Conservation (phyloP, 2,888 invertebrate species). For the Melitaea athalia region DNA sequence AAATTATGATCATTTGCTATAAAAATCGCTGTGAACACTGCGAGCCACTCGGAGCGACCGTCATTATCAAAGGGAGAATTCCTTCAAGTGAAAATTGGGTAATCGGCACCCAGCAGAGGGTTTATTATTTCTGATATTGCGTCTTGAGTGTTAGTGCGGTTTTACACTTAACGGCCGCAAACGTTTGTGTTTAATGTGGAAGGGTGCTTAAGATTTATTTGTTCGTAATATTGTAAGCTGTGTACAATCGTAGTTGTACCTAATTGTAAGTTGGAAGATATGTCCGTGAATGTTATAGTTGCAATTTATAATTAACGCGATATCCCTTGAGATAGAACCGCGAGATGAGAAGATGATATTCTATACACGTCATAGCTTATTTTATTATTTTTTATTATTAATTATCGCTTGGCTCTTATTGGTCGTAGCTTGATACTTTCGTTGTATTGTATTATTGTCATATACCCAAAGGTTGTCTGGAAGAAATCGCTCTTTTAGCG, state of each 20-base stretch:
- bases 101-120: constrained; percentile 60
- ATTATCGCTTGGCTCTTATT: no score
- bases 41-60: constrained; percentile 27
- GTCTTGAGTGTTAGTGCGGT: constrained; percentile 28
- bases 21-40: constrained; percentile 44
- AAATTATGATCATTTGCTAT: constrained; percentile 61
- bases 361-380: no score
- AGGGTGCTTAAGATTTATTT: constrained; percentile 3
- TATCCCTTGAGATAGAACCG: no score
- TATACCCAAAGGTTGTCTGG: no score
- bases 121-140: constrained; percentile 56
- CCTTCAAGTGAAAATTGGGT: constrained; percentile 68
- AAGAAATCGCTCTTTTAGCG: no score
- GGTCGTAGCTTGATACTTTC: no score
- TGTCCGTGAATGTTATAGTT: not conserved
- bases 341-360: no score
- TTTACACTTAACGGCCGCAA: constrained; percentile 18
- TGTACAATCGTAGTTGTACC: not conserved
- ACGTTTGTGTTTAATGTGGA: constrained; percentile 4
- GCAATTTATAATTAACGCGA: no score
- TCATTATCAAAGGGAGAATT: constrained; percentile 36
- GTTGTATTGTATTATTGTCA: no score
- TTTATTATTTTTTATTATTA: no score
- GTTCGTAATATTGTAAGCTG: not conserved
- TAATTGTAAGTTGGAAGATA: not conserved